These are phyloP conservation scores for Leptinotarsa texana DNA, from an alignment of 1,140 invertebrate species.

Conservation along the genomic window DNA sequence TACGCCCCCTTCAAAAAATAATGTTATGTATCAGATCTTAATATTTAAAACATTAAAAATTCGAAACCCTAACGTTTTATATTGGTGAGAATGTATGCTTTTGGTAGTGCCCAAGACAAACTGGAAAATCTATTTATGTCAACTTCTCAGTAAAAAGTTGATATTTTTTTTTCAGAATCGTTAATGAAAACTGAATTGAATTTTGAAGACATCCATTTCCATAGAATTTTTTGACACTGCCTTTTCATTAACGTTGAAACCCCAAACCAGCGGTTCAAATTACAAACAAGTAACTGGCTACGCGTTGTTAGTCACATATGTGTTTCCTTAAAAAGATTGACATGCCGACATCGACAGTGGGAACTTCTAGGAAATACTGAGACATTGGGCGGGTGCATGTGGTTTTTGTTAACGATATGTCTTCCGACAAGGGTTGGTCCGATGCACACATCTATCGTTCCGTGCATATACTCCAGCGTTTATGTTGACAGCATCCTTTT, in stretches of 20 bases:
- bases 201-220: too few species aligned
- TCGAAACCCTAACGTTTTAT: too few species aligned
- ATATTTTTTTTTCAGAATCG: too few species aligned
- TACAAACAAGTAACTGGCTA: neutral
- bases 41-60: too few species aligned
- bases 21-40: too few species aligned
- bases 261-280: neutral
- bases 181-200: too few species aligned
- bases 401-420: slow-evolving; percentile 8
- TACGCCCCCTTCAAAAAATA: too few species aligned
- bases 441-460: neutral
- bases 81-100: too few species aligned
- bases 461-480: neutral
- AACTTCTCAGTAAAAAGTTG: too few species aligned
- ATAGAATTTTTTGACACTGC: neutral
- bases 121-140: too few species aligned
- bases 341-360: neutral
- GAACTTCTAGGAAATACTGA: neutral
- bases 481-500: neutral
- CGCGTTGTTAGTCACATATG: slow-evolving; percentile 7
- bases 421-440: slow-evolving; percentile 1
- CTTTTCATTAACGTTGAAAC: neutral
- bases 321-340: slow-evolving; percentile 3
- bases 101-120: too few species aligned
- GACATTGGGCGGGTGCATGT: slow-evolving; percentile 1